phyloP scores from a whole-genome alignment of 2,888 invertebrate genomes.

The Ephialtes manifestator region DNA sequence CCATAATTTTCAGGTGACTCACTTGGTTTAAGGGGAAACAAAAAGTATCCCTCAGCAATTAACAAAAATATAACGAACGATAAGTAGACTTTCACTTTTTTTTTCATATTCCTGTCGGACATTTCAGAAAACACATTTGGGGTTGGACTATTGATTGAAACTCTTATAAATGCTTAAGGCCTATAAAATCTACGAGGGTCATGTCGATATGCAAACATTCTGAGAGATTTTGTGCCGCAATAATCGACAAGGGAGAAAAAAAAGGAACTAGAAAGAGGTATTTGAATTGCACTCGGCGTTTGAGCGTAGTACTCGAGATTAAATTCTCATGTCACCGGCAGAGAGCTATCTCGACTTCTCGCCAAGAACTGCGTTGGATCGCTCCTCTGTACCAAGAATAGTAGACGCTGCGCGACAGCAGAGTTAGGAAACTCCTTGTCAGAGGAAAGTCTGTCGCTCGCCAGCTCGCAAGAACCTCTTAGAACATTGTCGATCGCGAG shows the following conservation, averaged over 20 bases:
- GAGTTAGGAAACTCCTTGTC: constrained; percentile 45
- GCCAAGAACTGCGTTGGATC: constrained; percentile 21
- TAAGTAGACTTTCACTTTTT: background rate
- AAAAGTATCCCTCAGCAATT: no score
- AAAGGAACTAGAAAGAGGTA: constrained; percentile 18
- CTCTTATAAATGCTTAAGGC: background rate
- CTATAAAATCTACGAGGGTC: background rate
- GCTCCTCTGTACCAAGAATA: constrained; percentile 21
- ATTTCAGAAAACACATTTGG: background rate
- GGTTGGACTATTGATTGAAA: background rate
- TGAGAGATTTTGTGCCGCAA: background rate
- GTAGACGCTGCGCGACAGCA: constrained; percentile 8
- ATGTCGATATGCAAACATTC: background rate
- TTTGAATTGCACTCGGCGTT: constrained; percentile 42
- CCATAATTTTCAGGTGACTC: background rate
- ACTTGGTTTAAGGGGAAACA: no score
- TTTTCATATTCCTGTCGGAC: background rate
- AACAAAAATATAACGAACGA: background rate
- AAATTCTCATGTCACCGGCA: constrained; percentile 63
- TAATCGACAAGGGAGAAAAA: constrained; percentile 1
- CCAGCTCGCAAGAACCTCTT: constrained; percentile 18
- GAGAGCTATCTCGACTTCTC: constrained; percentile 39
- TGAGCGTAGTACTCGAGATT: constrained; percentile 49
- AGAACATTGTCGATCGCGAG: constrained; percentile 33
- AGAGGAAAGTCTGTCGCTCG: constrained; percentile 31